Base-by-base conservation (phyloP, 2,113 vertebrate genomes). In the Hyperopisus bebe region DNA sequence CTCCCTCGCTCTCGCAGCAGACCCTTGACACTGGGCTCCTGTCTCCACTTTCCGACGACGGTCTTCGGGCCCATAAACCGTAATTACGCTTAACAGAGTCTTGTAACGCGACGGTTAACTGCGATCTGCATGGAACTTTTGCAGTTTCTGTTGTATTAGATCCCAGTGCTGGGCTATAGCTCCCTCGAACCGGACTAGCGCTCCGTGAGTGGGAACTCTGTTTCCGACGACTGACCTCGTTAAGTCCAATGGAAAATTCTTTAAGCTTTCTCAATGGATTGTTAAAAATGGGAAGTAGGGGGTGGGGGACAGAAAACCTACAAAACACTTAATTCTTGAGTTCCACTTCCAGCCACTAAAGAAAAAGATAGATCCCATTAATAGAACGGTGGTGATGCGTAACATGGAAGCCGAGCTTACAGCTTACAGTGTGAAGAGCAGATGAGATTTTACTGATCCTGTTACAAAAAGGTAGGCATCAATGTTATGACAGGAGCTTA, bases 41-140 rank as follows among this genome's bases (percentile, higher is more conserved):
- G 91, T 91, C 90, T 93, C 93, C 89, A 90, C 88, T 92, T 93
- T 93, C 92, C 89, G 92, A 88, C 88, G 90, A 48, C 82, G 91
- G 91, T 91, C 91, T 93, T 91, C 80, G 66, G 92, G 90, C 94
- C 93, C 93, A 93, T 95, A 93, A 95, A 95, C 93, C 88, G 91
- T 93, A 94, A 95, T 93, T 92, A 90, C 62, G 88, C 92, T 83
- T 91, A 94, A 94, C 93, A 91, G 62, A 91, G 91, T 93, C 92
- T 92, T 91, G 90, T 92, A 94, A 94, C 90, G 90, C 89, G 66
- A 88, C 89, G 89, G 89, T 83, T 82, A 89, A 53, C 89, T 88
- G 88, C 87, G 89, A 94, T 91, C 92, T 92, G 89, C 35, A 84
- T 92, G 89, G 62, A 91, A 90, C 88, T 91, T 90, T 50, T 74